Conservation (phyloP, 1,140 invertebrate species). For the Galleria mellonella region DNA sequence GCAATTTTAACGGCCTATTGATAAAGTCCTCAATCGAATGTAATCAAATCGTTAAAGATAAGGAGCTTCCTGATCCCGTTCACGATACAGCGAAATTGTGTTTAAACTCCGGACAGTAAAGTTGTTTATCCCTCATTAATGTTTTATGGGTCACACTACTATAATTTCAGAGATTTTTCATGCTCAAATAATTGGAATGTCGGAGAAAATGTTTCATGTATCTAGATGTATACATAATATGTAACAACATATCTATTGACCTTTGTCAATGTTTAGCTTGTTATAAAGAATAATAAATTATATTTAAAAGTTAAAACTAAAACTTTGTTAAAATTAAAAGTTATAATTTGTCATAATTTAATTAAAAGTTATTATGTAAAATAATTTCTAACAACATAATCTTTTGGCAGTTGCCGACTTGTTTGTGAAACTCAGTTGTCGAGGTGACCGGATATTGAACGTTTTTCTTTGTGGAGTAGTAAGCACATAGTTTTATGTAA, state of each 20-base stretch:
- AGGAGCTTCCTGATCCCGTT: conserved; percentile 19
- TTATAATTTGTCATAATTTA: too few relatives aligned
- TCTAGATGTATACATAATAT: too few relatives aligned
- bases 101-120: conserved; percentile 26
- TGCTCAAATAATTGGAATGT: conserved; percentile 19
- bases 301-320: not conserved
- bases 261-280: not conserved
- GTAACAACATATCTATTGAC: not conserved
- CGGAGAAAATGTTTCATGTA: conserved; percentile 14
- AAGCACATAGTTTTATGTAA: too few relatives aligned
- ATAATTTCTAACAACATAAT: too few relatives aligned
- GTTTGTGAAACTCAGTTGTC: too few relatives aligned
- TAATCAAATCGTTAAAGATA: conserved; percentile 15
- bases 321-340: not conserved
- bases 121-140: conserved; percentile 22
- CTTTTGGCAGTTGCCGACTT: not conserved
- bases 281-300: not conserved
- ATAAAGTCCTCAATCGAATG: conserved; percentile 44
- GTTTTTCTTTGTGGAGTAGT: too few relatives aligned
- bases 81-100: conserved; percentile 25
- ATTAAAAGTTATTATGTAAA: not conserved
- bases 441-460: too few relatives aligned
- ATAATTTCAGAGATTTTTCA: conserved; percentile 22
- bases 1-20: conserved; percentile 36
- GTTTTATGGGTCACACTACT: conserved; percentile 28